Evolutionary conservation across 2,797 vertebrate genomes (phyloP), one percentile per base, ranked within the genome.

Genomic region (Sebastes oblongus): DNA sequence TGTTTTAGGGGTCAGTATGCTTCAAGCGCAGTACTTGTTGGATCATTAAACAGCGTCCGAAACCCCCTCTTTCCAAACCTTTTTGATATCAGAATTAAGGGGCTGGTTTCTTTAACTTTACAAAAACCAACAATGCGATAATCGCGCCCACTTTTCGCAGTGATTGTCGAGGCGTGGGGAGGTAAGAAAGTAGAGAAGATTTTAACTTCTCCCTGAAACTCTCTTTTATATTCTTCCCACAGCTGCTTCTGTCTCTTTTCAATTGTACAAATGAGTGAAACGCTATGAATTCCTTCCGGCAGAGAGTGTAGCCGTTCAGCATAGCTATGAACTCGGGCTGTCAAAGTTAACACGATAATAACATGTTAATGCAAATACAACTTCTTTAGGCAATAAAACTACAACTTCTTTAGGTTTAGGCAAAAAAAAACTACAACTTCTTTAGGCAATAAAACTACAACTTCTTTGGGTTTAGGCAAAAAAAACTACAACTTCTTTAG

Each of bases 81-180:
- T 27, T 75, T 1, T 46, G 27, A 59, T 25, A 7, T 30, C 9
- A 6, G 24, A 58, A 66, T 42, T 30, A 10, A 32, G 58, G 58
- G 16, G 16, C 29, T 36, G 14, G 8, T 30, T 22, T 30, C 12
- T 30, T 24, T 36, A 32, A 34, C 56, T 13, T 36, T 6, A 10
- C 0, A 4, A 55, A 64, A 42, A 36, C 22, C 11, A 36, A 14
- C 59, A 25, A 34, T 46, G 55, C 3, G 0, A 60, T 24, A 24
- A 50, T 24, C 1, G 4, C 0, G 6, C 0, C 8, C 25, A 6
- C 9, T 29, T 42, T 30, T 30, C 3, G 0, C 6, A 62, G 11
- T 34, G 11, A 42, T 46, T 12, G 36, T 24, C 14, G 1, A 42
- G 14, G 36, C 8, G 64, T 46, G 18, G 65, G 6, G 39, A 50